Evolutionary conservation across 1,140 invertebrate species (phyloP).

Genomic region (Solen grandis): DNA sequence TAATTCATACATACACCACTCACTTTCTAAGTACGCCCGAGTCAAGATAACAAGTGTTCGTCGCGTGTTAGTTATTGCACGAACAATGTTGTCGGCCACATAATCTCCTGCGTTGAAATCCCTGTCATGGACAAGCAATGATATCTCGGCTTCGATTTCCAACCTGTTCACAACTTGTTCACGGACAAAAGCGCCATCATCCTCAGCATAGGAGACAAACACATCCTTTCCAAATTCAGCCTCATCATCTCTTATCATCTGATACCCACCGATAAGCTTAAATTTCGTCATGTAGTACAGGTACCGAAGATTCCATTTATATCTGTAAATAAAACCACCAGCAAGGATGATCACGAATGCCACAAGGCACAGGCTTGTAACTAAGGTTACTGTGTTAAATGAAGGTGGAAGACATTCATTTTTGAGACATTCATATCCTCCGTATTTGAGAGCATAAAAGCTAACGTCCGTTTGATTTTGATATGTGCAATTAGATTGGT

Average conservation of each 20-base stretch:
- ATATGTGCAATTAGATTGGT: not conserved
- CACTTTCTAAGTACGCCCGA: constrained; percentile 84
- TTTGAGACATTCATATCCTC: not conserved
- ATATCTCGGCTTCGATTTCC: constrained; percentile 37
- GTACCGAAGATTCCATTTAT: constrained; percentile 51
- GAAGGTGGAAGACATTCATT: not conserved
- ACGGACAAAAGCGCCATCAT: constrained; percentile 53
- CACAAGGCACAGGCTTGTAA: not conserved
- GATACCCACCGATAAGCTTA: not conserved
- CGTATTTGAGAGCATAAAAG: not conserved
- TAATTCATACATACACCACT: constrained; percentile 86
- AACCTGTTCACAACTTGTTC: constrained; percentile 23
- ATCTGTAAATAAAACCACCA: constrained; percentile 39
- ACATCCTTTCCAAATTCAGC: constrained; percentile 55
- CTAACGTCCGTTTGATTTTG: not conserved
- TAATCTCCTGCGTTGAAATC: constrained; percentile 60
- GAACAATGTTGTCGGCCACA: constrained; percentile 84
- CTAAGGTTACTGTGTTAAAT: constrained; percentile 1
- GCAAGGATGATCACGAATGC: not conserved
- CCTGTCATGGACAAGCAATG: constrained; percentile 60
- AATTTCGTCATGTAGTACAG: constrained; percentile 45
- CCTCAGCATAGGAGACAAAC: constrained; percentile 63
- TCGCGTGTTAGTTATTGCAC: constrained; percentile 83
- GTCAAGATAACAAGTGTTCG: constrained; percentile 85
- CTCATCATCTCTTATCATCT: not conserved